Conservation (phyloP, 2,113 vertebrate species). For the Syngnathus scovelli region DNA sequence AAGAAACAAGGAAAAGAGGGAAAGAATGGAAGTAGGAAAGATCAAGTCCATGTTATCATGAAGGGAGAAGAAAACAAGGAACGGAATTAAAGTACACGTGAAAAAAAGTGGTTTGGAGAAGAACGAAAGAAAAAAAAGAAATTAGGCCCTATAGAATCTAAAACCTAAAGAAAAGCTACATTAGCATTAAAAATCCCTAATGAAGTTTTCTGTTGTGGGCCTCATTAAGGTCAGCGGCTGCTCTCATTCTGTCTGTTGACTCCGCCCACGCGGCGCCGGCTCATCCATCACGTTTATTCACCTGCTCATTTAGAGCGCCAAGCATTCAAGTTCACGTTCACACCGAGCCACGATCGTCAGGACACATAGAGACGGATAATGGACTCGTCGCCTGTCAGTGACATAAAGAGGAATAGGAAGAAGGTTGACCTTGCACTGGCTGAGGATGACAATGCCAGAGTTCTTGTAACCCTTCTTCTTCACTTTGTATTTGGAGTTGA, state of each 20-base stretch:
- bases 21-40: background rate
- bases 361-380: no score
- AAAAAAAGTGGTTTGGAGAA: background rate
- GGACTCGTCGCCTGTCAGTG: background rate
- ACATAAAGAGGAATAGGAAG: background rate
- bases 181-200: background rate
- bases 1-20: background rate
- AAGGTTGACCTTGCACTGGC: slow-evolving; percentile 86
- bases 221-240: background rate
- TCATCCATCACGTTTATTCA: background rate
- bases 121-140: background rate
- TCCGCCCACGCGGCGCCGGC: background rate
- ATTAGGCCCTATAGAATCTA: no score
- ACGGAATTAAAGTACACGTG: background rate
- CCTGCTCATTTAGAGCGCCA: background rate
- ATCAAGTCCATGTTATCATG: background rate
- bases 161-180: background rate
- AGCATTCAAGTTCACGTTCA: background rate
- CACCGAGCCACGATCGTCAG: background rate
- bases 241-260: background rate
- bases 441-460: slow-evolving; percentile 93
- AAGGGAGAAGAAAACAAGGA: background rate
- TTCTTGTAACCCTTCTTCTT: slow-evolving; percentile 99
- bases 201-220: background rate
- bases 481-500: slow-evolving; percentile 92